phyloP scores from a whole-genome alignment of 2,888 invertebrate species.

The Charanyca ferruginea region DNA sequence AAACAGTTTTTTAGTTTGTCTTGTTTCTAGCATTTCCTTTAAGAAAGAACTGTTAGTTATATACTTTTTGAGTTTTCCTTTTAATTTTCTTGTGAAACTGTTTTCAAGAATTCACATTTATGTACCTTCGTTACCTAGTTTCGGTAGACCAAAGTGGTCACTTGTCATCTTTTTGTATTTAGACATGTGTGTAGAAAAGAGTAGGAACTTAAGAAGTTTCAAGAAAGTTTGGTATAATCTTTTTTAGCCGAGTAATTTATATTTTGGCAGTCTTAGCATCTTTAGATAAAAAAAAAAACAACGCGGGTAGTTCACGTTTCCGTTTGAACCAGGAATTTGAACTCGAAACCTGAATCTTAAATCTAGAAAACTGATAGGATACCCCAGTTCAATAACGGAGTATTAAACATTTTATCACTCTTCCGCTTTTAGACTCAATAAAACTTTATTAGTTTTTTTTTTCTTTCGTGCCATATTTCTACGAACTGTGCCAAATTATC shows the following conservation, averaged over 20 bases:
- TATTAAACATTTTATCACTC: conserved; percentile 38
- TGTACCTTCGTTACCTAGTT: background rate
- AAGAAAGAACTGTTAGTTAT: background rate
- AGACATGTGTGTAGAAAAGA: background rate
- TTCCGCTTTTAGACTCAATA: conserved; percentile 27
- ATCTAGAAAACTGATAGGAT: conserved; percentile 42
- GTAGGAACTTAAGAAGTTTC: background rate
- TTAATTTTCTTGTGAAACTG: background rate
- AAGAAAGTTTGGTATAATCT: background rate
- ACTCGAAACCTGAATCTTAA: conserved; percentile 47
- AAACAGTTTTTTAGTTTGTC: conserved; percentile 4
- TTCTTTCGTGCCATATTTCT: conserved; percentile 26
- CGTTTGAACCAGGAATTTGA: conserved; percentile 60
- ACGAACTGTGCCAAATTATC: conserved; percentile 57
- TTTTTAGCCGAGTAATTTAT: conserved; percentile 3
- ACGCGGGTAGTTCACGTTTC: conserved; percentile 42
- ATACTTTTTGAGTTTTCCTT: background rate
- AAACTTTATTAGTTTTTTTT: conserved; percentile 34
- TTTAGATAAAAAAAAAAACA: conserved; percentile 38
- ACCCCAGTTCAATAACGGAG: conserved; percentile 43
- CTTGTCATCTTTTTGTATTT: background rate
- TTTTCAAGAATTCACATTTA: background rate
- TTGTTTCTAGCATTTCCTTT: conserved; percentile 4
- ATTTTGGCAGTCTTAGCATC: conserved; percentile 27
- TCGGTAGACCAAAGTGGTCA: background rate